These are phyloP conservation scores for Drosophila multiciliata DNA, from an alignment of 2,888 invertebrate species.

Conservation along the genomic window DNA sequence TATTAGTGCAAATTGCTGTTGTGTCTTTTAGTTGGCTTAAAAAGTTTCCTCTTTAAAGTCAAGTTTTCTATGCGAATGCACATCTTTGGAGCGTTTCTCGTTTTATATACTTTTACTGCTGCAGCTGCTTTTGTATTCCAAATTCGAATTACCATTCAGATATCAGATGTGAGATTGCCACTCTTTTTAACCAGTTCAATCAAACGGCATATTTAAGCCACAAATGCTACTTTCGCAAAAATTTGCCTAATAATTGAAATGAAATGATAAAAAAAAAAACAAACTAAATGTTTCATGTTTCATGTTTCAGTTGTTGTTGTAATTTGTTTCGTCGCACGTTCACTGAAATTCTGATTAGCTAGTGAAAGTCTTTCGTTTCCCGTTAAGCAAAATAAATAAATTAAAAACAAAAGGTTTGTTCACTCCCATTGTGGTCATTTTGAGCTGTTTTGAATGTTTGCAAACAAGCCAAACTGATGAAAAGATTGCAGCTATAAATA, in stretches of 20 bases:
- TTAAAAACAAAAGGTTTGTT: constrained; percentile 32
- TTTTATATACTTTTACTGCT: constrained; percentile 16
- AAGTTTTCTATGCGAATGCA: constrained; percentile 12
- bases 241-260: constrained; percentile 75
- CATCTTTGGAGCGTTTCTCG: constrained; percentile 12
- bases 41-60: constrained; percentile 21
- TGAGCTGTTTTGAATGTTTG: neutral
- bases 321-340: constrained; percentile 45
- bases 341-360: constrained; percentile 70
- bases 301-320: constrained; percentile 15
- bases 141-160: constrained; percentile 10
- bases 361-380: constrained; percentile 65
- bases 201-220: constrained; percentile 51
- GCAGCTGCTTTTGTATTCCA: constrained; percentile 22
- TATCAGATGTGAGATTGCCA: neutral
- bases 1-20: neutral
- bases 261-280: constrained; percentile 40
- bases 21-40: neutral
- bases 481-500: constrained; percentile 13
- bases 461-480: neutral
- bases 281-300: constrained; percentile 19
- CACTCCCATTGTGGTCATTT: constrained; percentile 40
- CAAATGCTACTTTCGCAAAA: constrained; percentile 70
- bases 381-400: constrained; percentile 15
- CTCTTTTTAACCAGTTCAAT: constrained; percentile 3